Conservation (phyloP, 2,888 invertebrate species). For the Drosophila anceps region DNA sequence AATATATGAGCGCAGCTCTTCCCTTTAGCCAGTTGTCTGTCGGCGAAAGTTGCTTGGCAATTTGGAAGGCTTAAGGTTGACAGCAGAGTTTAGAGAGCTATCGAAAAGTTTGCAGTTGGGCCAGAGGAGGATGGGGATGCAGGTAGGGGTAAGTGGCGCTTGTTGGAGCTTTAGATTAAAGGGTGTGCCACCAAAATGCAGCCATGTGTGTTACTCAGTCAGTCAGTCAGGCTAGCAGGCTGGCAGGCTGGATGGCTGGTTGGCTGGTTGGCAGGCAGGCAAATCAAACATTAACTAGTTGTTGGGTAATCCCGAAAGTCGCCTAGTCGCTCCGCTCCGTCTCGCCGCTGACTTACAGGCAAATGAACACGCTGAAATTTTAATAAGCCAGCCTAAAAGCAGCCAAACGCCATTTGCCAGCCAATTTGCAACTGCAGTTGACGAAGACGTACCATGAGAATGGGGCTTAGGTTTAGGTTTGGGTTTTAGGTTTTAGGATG, state of each 20-base stretch:
- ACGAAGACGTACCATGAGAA: constrained; percentile 55
- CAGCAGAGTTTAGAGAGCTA: constrained; percentile 30
- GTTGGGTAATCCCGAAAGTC: constrained; percentile 65
- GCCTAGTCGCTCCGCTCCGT: constrained; percentile 27
- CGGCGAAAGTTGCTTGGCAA: constrained; percentile 33
- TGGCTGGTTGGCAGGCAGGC: constrained; percentile 39
- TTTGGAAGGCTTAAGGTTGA: constrained; percentile 50
- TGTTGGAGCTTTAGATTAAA: constrained; percentile 16
- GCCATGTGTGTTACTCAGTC: constrained; percentile 57
- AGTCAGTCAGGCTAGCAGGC: constrained; percentile 16
- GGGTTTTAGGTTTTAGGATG: constrained; percentile 39
- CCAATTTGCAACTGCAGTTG: constrained; percentile 75
- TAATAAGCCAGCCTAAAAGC: constrained; percentile 81
- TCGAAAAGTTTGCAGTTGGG: constrained; percentile 10
- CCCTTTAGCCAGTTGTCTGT: constrained; percentile 10
- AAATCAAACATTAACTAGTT: constrained; percentile 79
- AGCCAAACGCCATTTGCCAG: constrained; percentile 77
- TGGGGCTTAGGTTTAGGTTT: not conserved
- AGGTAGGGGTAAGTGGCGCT: not conserved
- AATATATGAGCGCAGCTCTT: constrained; percentile 26
- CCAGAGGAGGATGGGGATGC: not conserved
- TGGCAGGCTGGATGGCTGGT: constrained; percentile 10
- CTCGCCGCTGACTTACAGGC: constrained; percentile 54
- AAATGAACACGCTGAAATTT: constrained; percentile 80
- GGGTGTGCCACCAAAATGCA: constrained; percentile 50